A percentile compares a stretch with the other conserved stretches of the same genome.
Conservation (phyloP, 2,797 vertebrate species). For the Morelia viridis region DNA sequence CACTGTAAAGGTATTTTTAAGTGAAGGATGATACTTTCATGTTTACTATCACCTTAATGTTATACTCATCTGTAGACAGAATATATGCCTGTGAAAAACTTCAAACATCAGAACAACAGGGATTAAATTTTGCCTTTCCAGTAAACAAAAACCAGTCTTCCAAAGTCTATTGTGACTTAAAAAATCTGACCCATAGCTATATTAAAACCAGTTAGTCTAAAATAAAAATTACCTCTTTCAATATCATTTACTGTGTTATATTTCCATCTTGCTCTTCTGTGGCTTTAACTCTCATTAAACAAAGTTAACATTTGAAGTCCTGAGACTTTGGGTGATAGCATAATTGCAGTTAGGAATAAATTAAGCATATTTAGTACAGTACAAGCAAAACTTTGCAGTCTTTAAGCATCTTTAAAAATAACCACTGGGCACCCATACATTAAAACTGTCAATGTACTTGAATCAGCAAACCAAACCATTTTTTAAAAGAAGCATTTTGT, state of each 20-base stretch:
- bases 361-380: conserved; percentile 49
- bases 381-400: conserved; percentile 57
- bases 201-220: background rate
- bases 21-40: background rate
- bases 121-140: background rate
- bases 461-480: conserved; percentile 31
- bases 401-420: conserved; percentile 60
- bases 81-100: background rate
- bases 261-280: conserved; percentile 23
- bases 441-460: conserved; percentile 48
- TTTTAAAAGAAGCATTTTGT: conserved; percentile 24
- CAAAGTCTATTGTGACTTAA: background rate
- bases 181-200: background rate
- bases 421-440: conserved; percentile 49
- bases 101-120: background rate
- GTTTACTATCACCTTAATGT: background rate
- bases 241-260: conserved; percentile 14
- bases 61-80: background rate
- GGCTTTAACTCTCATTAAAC: conserved; percentile 56
- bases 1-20: background rate
- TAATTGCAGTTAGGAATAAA: conserved; percentile 63
- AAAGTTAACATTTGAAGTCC: conserved; percentile 60
- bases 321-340: conserved; percentile 58
- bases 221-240: conserved; percentile 6
- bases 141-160: background rate